Evolutionary conservation across 2,888 invertebrate genomes (phyloP).

Genomic region (Scaptomyza flava): DNA sequence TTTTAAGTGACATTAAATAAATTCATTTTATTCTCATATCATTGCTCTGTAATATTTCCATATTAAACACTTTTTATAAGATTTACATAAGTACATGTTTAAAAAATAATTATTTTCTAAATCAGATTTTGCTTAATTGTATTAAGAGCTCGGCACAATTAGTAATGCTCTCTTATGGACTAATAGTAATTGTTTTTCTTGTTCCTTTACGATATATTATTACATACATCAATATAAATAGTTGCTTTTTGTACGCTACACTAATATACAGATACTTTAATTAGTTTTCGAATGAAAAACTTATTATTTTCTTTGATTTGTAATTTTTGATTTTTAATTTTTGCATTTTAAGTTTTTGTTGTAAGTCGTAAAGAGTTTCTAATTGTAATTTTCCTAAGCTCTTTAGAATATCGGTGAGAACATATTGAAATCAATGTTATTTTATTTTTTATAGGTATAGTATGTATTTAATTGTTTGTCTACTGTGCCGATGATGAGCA

Average conservation of each 20-base stretch:
- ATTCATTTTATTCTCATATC: conserved; percentile 12
- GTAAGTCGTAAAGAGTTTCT: conserved; percentile 10
- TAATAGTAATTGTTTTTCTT: conserved; percentile 62
- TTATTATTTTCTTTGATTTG: conserved; percentile 34
- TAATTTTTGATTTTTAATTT: conserved; percentile 52
- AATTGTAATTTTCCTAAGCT: neutral
- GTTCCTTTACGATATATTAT: conserved; percentile 25
- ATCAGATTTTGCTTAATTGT: conserved; percentile 41
- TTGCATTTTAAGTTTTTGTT: conserved; percentile 4
- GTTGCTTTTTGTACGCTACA: conserved; percentile 24
- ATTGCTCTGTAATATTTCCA: conserved; percentile 11
- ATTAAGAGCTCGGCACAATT: conserved; percentile 65
- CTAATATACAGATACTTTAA: neutral
- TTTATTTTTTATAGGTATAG: conserved; percentile 7
- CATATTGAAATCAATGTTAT: conserved; percentile 48
- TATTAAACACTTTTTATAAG: conserved; percentile 30
- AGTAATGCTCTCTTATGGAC: conserved; percentile 66
- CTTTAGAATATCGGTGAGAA: conserved; percentile 76
- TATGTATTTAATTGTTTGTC: conserved; percentile 26
- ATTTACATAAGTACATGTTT: conserved; percentile 45
- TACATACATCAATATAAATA: conserved; percentile 42
- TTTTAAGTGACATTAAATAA: conserved; percentile 16
- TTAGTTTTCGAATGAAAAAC: conserved; percentile 53
- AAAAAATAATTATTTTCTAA: conserved; percentile 51
- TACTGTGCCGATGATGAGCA: conserved; percentile 29